phyloP scores from a whole-genome alignment of 2,113 vertebrate species.

The Phainopepla nitens region DNA sequence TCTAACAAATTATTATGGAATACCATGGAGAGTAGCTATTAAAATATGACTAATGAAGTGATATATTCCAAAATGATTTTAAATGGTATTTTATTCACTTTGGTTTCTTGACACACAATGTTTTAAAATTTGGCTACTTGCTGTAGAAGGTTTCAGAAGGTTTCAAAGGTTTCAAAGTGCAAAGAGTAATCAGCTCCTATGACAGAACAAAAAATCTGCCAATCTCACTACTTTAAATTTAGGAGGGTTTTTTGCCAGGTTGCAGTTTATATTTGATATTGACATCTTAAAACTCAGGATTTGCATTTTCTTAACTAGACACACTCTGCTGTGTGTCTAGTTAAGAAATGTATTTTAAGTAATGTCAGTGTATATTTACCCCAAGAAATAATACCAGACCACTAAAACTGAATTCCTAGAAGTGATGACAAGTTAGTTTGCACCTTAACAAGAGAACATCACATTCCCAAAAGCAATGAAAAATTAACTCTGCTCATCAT shows the following conservation, averaged over 20 bases:
- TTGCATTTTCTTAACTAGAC: neutral
- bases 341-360: neutral
- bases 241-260: neutral
- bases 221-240: neutral
- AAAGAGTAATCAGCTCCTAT: neutral
- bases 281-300: neutral
- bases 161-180: neutral
- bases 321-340: neutral
- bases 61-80: neutral
- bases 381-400: neutral
- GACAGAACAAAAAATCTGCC: neutral
- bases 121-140: neutral
- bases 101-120: neutral
- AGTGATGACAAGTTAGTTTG: neutral
- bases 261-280: neutral
- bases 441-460: neutral
- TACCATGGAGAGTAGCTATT: neutral
- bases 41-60: neutral
- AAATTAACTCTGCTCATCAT: neutral
- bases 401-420: neutral
- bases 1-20: neutral
- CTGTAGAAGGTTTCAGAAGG: neutral
- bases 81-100: neutral
- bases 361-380: neutral
- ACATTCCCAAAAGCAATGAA: neutral